Evolutionary conservation across 2,113 vertebrate genomes (phyloP).

Genomic region (Fregata magnificens): DNA sequence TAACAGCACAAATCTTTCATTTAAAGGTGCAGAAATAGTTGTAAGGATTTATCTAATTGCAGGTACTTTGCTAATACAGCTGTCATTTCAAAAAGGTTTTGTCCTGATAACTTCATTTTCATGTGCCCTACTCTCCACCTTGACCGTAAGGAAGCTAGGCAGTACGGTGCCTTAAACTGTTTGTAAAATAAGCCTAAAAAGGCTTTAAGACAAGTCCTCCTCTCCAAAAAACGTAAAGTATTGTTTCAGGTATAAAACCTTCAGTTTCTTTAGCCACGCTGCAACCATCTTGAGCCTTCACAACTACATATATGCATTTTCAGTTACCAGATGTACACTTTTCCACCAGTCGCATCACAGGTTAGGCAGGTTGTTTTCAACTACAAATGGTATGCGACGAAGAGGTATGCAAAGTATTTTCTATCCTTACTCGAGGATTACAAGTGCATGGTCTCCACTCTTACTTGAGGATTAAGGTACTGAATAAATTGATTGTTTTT

Average conservation of each 20-base stretch:
- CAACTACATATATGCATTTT: neutral
- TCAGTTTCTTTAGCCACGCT: neutral
- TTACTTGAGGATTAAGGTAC: neutral
- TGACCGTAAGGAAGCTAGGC: neutral
- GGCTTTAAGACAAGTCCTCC: neutral
- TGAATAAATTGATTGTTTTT: conserved; percentile 25
- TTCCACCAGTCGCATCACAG: neutral
- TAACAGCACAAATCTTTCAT: neutral
- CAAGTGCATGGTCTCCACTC: neutral
- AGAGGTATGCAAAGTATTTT: neutral
- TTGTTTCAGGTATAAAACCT: neutral
- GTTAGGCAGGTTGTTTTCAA: neutral
- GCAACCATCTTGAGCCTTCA: neutral
- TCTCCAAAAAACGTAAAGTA: neutral
- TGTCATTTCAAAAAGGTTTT: neutral
- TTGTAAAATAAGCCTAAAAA: neutral
- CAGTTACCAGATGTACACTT: neutral
- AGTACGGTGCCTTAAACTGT: neutral
- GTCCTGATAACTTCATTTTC: neutral
- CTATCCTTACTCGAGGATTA: neutral
- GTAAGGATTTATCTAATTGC: neutral
- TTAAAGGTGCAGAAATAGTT: neutral
- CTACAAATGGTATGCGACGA: neutral
- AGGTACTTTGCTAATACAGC: neutral
- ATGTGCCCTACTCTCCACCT: neutral